These are phyloP conservation scores for Kryptolebias marmoratus DNA, from an alignment of 2,113 vertebrate species.

Conservation along the genomic window DNA sequence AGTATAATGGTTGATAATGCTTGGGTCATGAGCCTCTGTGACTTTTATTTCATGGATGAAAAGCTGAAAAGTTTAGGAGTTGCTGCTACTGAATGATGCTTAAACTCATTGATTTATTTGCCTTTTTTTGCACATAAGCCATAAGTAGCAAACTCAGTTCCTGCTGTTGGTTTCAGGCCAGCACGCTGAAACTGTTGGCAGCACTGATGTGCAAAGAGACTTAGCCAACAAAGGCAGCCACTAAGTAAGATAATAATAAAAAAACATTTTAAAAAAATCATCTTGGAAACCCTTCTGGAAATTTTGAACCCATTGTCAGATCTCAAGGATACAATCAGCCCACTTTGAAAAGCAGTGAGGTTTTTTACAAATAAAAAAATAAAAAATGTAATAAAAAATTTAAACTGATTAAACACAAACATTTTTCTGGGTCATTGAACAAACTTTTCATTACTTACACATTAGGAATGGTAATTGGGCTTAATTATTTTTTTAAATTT, in stretches of 20 bases:
- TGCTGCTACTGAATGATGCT: background rate
- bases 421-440: background rate
- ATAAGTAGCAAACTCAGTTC: background rate
- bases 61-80: no score
- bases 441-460: background rate
- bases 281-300: background rate
- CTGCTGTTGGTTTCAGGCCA: constrained; percentile 1
- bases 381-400: no score
- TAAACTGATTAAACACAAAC: background rate
- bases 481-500: background rate
- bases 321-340: constrained; percentile 3
- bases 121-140: background rate
- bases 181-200: background rate
- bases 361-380: background rate
- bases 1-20: no score
- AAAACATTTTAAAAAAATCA: background rate
- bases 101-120: background rate
- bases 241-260: background rate
- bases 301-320: background rate
- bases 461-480: background rate
- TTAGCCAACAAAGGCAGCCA: background rate
- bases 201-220: background rate
- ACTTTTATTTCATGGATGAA: no score
- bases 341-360: background rate
- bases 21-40: no score